Conservation (phyloP, 2,797 vertebrate species). For the Echiichthys vipera region DNA sequence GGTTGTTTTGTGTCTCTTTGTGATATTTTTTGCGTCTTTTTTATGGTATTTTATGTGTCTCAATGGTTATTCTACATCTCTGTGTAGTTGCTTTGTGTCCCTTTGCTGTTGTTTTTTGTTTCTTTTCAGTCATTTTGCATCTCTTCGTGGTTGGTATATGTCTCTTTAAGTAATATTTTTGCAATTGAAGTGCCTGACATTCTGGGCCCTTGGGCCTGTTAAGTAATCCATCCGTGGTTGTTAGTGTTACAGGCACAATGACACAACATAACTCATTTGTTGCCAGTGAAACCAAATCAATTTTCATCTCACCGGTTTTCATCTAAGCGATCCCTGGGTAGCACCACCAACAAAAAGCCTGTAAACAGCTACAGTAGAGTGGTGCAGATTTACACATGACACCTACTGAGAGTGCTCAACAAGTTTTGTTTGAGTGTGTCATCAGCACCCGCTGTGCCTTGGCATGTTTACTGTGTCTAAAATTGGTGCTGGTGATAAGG, state of each 20-base stretch:
- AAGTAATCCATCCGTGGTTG: too few species aligned
- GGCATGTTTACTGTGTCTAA: constrained; percentile 38
- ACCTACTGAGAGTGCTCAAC: background rate
- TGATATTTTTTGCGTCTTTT: too few species aligned
- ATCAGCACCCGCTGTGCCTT: constrained; percentile 27
- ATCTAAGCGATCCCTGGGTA: background rate
- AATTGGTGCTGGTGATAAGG: constrained; percentile 35
- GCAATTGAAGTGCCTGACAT: too few species aligned
- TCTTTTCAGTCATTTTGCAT: too few species aligned
- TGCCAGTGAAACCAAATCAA: background rate
- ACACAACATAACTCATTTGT: background rate
- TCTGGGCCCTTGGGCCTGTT: too few species aligned
- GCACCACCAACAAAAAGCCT: background rate
- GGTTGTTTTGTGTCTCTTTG: too few species aligned
- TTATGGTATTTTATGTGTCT: too few species aligned
- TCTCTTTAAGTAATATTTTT: too few species aligned
- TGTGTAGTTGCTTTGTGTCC: too few species aligned
- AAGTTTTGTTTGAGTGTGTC: constrained; percentile 22
- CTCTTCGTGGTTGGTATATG: too few species aligned
- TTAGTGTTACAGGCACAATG: background rate
- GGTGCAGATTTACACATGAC: background rate
- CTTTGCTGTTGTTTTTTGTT: too few species aligned
- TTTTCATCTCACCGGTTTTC: background rate
- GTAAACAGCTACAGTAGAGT: background rate
- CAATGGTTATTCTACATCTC: too few species aligned